Percentiles rank a stretch among this genome's conserved stretches.
Evolutionary conservation across 2,113 vertebrate species (phyloP).

Genomic region (Stegastes partitus): DNA sequence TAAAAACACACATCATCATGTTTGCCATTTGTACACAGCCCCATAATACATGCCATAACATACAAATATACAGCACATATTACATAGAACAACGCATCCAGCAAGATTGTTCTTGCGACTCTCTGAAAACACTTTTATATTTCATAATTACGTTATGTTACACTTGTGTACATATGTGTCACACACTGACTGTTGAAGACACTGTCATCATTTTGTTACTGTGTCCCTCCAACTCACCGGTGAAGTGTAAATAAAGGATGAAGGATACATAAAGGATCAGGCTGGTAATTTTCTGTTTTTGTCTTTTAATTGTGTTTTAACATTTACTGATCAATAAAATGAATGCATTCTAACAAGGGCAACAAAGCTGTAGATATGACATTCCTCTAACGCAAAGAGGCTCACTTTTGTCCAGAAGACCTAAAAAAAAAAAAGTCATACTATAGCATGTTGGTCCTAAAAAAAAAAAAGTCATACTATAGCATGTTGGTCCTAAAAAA

Average conservation of each 20-base stretch:
- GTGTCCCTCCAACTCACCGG: neutral
- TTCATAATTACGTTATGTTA: constrained; percentile 47
- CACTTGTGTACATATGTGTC: constrained; percentile 60
- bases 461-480: too few relatives aligned
- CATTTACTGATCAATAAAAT: constrained; percentile 11
- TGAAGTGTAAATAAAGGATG: neutral
- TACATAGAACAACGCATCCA: constrained; percentile 53
- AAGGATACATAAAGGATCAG: neutral
- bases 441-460: too few relatives aligned
- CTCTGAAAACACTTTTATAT: constrained; percentile 65
- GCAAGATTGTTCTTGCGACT: constrained; percentile 73
- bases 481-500: too few relatives aligned
- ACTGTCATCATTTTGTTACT: too few relatives aligned
- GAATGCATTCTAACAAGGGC: too few relatives aligned
- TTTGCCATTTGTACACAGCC: constrained; percentile 48
- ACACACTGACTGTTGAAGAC: neutral
- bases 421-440: too few relatives aligned
- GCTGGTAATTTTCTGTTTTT: neutral
- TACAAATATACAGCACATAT: constrained; percentile 64
- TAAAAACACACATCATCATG: constrained; percentile 24
- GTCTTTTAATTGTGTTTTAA: neutral
- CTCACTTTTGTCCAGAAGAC: too few relatives aligned
- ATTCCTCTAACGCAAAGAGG: too few relatives aligned
- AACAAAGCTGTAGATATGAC: too few relatives aligned
- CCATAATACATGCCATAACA: constrained; percentile 77